These are phyloP conservation scores for Caligus rogercresseyi DNA, from an alignment of 1,140 invertebrate genomes.

Conservation along the genomic window DNA sequence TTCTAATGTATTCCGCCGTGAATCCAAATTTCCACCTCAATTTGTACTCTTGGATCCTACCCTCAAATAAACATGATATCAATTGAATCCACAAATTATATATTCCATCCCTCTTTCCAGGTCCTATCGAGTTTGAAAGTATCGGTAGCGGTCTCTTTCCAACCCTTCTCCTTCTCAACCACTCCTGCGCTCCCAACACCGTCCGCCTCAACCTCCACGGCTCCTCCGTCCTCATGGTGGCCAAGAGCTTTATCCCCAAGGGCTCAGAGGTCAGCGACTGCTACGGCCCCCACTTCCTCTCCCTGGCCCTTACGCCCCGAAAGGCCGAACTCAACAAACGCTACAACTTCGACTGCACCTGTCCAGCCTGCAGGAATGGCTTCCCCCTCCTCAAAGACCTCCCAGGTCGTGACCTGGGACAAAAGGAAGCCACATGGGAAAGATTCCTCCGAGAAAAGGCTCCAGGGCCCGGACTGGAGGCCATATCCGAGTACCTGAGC, in stretches of 20 bases:
- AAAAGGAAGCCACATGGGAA: background rate
- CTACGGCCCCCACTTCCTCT: background rate
- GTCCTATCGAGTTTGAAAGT: background rate
- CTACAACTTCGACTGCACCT: background rate
- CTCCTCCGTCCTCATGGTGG: background rate
- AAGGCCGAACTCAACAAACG: background rate
- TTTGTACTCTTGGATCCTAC: too few relatives aligned
- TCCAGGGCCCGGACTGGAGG: background rate
- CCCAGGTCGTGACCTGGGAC: too few relatives aligned
- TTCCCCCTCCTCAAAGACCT: too few relatives aligned
- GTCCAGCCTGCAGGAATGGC: too few relatives aligned
- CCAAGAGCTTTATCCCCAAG: background rate
- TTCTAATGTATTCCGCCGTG: too few relatives aligned
- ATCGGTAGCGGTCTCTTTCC: conserved; percentile 1
- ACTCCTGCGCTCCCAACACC: conserved; percentile 3
- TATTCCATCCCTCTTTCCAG: background rate
- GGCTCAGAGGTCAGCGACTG: background rate
- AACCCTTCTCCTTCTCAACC: conserved; percentile 9
- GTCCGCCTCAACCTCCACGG: background rate
- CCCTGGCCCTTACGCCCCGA: background rate
- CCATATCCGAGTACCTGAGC: background rate
- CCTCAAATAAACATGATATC: too few relatives aligned
- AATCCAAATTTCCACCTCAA: too few relatives aligned
- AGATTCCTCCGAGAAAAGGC: background rate
- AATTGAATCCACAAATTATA: too few relatives aligned